Conservation (phyloP, 1,140 invertebrate species). For the Phocides pigmalion region DNA sequence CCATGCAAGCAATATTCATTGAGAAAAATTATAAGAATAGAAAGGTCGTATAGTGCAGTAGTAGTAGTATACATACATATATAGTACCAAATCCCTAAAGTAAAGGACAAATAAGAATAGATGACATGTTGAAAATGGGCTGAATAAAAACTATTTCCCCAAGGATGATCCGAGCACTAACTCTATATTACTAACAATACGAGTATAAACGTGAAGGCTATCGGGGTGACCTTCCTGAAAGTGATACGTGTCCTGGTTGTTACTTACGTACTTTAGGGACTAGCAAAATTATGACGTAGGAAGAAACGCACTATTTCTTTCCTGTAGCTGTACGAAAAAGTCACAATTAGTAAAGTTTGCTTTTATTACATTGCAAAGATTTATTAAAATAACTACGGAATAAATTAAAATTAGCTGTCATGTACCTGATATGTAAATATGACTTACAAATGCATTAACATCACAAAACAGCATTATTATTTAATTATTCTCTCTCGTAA, state of each 20-base stretch:
- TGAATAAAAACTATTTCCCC: constrained; percentile 14
- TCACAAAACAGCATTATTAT: too few relatives aligned
- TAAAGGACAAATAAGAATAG: background rate
- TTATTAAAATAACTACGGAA: too few relatives aligned
- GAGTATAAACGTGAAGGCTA: constrained; percentile 37
- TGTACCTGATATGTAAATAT: too few relatives aligned
- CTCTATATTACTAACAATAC: constrained; percentile 14
- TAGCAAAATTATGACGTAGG: constrained; percentile 26
- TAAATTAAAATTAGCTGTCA: too few relatives aligned
- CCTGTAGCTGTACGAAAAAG: too few relatives aligned
- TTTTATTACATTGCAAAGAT: too few relatives aligned
- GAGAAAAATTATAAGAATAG: background rate
- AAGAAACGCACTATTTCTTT: too few relatives aligned
- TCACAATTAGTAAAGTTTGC: too few relatives aligned
- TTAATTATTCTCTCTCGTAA: background rate
- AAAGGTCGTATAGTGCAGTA: too few relatives aligned
- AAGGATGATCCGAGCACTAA: constrained; percentile 10
- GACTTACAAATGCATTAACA: background rate
- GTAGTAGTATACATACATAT: background rate
- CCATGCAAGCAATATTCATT: too few relatives aligned
- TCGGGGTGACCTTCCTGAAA: constrained; percentile 48
- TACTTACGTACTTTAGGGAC: constrained; percentile 37
- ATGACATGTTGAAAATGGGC: background rate
- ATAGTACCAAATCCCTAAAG: background rate
- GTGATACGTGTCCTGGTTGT: constrained; percentile 47